Base-by-base conservation (phyloP, 2,888 invertebrate species). In the Tanypteryx hageni region DNA sequence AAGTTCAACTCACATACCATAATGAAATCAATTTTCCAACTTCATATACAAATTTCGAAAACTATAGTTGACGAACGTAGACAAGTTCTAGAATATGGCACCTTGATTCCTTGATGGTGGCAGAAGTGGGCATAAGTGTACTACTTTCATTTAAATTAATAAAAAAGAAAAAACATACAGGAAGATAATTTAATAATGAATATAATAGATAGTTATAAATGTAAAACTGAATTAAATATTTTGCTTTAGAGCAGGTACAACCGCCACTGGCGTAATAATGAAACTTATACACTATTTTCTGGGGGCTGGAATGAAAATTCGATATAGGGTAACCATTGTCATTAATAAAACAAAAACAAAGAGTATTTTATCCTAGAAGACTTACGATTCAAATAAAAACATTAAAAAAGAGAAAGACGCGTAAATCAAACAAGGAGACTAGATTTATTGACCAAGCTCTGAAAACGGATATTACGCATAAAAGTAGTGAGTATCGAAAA, bases 31-130 rank as follows among this genome's bases (percentile, higher is more conserved):
- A 44, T 44, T 89, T 18, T 64, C 44, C 27, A 44, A 89, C 89
- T 89, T 89, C 89, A 89, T 89, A 61, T 44, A 89, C 89, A 64
- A 89, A 16, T 89, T 68, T 44, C 64, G 89, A 64, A 64, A n/a
- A 64, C 31, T 44, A 89, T n/a, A 89, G 64, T 44, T 64, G 89
- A 64, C 64, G 64, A 89, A 18, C 27, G 89, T 89, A 64, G 44
- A 59, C 68, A 76, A 76, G 76, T 76, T 68, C 89, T 89, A 89
- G 64, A 89, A 89, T 64, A 89, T 89, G 89, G 89, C 89, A 89
- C 89, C 89, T 64, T 44, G 44, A 68, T 18, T 89, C 64, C 68
- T 18, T 64, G 64, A 58, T 57, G 89, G 64, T 89, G 89, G 89
- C 89, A 89, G 64, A 68, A 89, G 76, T 76, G 76, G 76, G 27